phyloP scores from a whole-genome alignment of 2,888 invertebrate species.

The Saturnia pavonia region DNA sequence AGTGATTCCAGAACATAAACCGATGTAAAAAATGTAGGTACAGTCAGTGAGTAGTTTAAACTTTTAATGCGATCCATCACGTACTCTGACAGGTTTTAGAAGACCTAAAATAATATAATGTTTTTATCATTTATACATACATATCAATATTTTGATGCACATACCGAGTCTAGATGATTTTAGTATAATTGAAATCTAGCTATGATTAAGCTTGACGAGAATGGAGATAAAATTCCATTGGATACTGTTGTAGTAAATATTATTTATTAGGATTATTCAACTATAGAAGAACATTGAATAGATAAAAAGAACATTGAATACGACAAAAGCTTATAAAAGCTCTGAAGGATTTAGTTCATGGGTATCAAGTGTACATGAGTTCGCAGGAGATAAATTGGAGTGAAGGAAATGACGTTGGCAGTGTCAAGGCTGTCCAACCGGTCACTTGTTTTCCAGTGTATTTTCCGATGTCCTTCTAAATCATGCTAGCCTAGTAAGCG shows the following conservation, averaged over 20 bases:
- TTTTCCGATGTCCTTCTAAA: slow-evolving; percentile 34
- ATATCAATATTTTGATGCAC: background rate
- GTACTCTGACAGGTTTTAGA: background rate
- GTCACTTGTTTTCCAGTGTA: slow-evolving; percentile 26
- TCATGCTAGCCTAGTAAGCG: slow-evolving; percentile 35
- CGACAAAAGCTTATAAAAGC: slow-evolving; percentile 32
- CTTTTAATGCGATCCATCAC: background rate
- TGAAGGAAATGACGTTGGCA: slow-evolving; percentile 43
- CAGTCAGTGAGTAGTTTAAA: background rate
- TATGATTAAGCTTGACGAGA: background rate
- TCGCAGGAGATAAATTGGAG: slow-evolving; percentile 41
- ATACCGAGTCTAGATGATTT: background rate
- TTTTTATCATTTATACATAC: background rate
- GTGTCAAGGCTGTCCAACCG: slow-evolving; percentile 53
- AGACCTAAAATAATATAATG: background rate
- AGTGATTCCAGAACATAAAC: background rate
- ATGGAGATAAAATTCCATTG: background rate
- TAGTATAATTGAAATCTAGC: background rate
- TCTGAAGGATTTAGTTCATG: slow-evolving; percentile 33
- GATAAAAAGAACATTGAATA: background rate
- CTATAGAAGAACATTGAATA: no score
- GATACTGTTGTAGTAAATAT: background rate
- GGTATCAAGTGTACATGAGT: slow-evolving; percentile 49
- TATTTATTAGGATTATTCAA: no score
- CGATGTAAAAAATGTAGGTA: background rate